Percentiles rank a stretch among this genome's conserved stretches.
Evolutionary conservation across 2,113 vertebrate genomes (phyloP).

Genomic region (Rhinoderma darwinii): DNA sequence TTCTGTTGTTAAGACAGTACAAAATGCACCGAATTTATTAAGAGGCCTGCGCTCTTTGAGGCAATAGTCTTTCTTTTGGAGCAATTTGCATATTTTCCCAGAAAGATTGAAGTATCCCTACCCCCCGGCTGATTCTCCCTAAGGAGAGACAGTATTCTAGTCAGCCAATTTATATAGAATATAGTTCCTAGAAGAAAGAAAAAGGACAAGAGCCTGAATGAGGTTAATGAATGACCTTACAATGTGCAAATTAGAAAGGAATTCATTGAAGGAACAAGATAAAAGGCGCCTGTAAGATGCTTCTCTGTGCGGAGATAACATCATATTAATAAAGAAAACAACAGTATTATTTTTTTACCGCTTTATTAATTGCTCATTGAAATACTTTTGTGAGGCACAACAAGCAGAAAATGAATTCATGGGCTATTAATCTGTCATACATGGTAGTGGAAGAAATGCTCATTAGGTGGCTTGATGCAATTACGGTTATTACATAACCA

Average conservation of each 20-base stretch:
- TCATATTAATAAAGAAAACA: conserved; percentile 67
- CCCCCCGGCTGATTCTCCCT: background rate
- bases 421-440: conserved; percentile 74
- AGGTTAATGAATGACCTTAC: conserved; percentile 61
- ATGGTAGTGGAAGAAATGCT: conserved; percentile 71
- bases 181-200: background rate
- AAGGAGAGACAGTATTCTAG: background rate
- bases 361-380: conserved; percentile 71
- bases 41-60: no score
- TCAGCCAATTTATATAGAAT: background rate
- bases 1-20: no score
- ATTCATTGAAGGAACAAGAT: conserved; percentile 62
- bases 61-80: background rate
- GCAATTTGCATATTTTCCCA: background rate
- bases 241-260: conserved; percentile 61
- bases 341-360: conserved; percentile 68
- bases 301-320: conserved; percentile 67
- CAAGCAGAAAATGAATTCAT: conserved; percentile 71
- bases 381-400: conserved; percentile 72
- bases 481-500: conserved; percentile 73
- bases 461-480: conserved; percentile 71
- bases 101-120: background rate
- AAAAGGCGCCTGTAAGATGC: conserved; percentile 70
- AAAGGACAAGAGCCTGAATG: conserved; percentile 36
- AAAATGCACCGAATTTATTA: no score